Base-by-base conservation (phyloP, 1,140 invertebrate species). In the Drosophila quadrilineata region DNA sequence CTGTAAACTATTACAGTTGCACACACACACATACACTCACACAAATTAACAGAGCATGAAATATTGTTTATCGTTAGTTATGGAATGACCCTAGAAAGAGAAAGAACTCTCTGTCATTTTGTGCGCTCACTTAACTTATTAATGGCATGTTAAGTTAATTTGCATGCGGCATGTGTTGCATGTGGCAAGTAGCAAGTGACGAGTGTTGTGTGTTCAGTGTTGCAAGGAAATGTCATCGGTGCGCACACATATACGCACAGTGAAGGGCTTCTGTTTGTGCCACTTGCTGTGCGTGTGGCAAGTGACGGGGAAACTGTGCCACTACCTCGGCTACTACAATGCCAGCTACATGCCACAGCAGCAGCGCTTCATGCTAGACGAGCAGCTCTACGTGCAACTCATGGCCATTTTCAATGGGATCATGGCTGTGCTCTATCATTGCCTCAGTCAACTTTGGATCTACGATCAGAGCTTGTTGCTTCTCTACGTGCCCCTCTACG, bases 21-120 rank as follows among this genome's bases (percentile, higher is more conserved):
- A 38, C 63, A 24, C n/a, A n/a, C n/a, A n/a, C n/a, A n/a, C n/a
- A n/a, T n/a, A n/a, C n/a, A 26, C 59, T 53, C 35, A n/a, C 36
- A 24, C 66, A 77, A 79, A 71, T 75, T 79, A 85, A 79, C 80
- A 85, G 67, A 79, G 71, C 74, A 72, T 86, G 62, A 85, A 86
- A 79, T 85, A 86, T 79, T 56, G 56, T 57, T 74, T 74, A 58
- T 74, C 53, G 67, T 68, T 75, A 63, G 48, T 54, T 48, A 59
- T 80, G 35, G 48, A 48, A 49, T 49, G 33, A 17, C 56, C 29
- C 41, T 26, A 21, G 26, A 16, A 12, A 6, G n/a, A n/a, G n/a
- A n/a, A n/a, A n/a, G n/a, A n/a, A n/a, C 5, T 21, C 10, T 1
- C 8, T 21, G 16, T 48, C 14, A 4, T 24, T 8, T 16, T 9